Percentiles rank a stretch among this genome's conserved stretches.
Conservation (phyloP, 1,140 invertebrate species). For the Drosophila busckii region DNA sequence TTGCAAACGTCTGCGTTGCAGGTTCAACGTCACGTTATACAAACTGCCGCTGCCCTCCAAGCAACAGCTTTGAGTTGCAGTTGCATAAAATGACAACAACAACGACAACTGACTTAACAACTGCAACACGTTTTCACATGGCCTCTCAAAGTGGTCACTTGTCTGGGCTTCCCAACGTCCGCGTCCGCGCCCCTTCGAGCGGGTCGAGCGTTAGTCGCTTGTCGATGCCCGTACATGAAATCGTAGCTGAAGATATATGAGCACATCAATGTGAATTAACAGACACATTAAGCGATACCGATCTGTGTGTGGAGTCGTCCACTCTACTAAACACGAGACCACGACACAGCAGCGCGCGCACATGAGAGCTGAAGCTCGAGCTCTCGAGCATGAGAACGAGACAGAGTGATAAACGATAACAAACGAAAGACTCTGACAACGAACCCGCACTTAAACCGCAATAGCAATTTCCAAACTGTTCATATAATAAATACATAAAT, state of each 20-base stretch:
- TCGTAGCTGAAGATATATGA: slow-evolving; percentile 65
- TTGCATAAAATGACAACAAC: slow-evolving; percentile 1
- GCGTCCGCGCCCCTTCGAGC: neutral
- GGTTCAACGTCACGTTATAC: slow-evolving; percentile 56
- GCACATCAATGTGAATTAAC: slow-evolving; percentile 72
- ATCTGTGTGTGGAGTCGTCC: slow-evolving; percentile 35
- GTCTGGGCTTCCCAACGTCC: neutral
- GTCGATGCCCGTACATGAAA: slow-evolving; percentile 57
- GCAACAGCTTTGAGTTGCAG: slow-evolving; percentile 8
- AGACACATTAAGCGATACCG: slow-evolving; percentile 70
- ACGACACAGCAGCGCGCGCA: slow-evolving; percentile 21
- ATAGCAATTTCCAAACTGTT: neutral
- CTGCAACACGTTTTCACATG: slow-evolving; percentile 45
- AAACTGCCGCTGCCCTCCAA: slow-evolving; percentile 38
- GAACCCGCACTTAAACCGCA: slow-evolving; percentile 25
- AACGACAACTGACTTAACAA: slow-evolving; percentile 27
- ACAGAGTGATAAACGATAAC: neutral
- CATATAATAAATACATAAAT: too few relatives aligned
- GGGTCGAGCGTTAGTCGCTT: slow-evolving; percentile 34
- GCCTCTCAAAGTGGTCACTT: slow-evolving; percentile 24
- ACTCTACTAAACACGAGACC: slow-evolving; percentile 44
- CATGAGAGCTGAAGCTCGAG: too few relatives aligned
- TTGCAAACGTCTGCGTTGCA: slow-evolving; percentile 34
- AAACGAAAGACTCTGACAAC: slow-evolving; percentile 66
- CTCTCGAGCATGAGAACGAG: neutral